phyloP scores from a whole-genome alignment of 2,888 invertebrate genomes.

The Capitulum mitella region DNA sequence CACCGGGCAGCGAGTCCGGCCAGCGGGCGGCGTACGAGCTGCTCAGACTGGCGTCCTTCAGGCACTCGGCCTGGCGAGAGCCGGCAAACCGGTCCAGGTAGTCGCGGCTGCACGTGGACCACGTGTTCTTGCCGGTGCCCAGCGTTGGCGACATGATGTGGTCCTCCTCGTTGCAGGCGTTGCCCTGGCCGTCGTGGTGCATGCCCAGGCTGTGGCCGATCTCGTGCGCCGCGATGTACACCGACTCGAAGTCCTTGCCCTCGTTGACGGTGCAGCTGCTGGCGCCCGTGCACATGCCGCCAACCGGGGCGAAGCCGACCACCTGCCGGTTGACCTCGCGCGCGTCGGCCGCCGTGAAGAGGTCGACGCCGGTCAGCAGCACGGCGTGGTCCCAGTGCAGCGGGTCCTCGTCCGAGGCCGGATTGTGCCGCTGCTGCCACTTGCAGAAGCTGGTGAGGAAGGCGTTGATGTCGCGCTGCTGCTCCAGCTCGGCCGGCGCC shows the following conservation, averaged over 20 bases:
- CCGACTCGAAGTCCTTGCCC: slow-evolving; percentile 48
- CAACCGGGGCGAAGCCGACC: slow-evolving; percentile 48
- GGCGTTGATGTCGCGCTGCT: slow-evolving; percentile 38
- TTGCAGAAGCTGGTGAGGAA: slow-evolving; percentile 39
- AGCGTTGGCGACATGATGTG: slow-evolving; percentile 45
- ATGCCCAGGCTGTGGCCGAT: slow-evolving; percentile 48
- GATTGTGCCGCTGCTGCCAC: slow-evolving; percentile 39
- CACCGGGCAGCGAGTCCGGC: slow-evolving; percentile 71
- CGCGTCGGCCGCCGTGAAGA: slow-evolving; percentile 35
- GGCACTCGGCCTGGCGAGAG: slow-evolving; percentile 64
- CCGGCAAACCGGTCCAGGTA: slow-evolving; percentile 45
- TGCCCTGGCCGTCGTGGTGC: slow-evolving; percentile 42
- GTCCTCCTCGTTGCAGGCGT: slow-evolving; percentile 42
- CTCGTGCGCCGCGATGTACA: slow-evolving; percentile 50
- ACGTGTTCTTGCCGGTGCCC: slow-evolving; percentile 44
- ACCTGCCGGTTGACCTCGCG: slow-evolving; percentile 38
- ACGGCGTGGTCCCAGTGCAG: slow-evolving; percentile 44
- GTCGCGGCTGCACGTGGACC: slow-evolving; percentile 42
- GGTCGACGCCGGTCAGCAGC: slow-evolving; percentile 42
- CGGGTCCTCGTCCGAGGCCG: slow-evolving; percentile 36
- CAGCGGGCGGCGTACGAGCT: slow-evolving; percentile 51
- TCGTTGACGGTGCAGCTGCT: slow-evolving; percentile 49
- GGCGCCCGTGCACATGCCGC: slow-evolving; percentile 46
- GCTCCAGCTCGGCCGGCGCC: slow-evolving; percentile 51
- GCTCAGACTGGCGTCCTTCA: slow-evolving; percentile 59